Percentiles rank a stretch among this genome's conserved stretches.
phyloP scores from a whole-genome alignment of 2,113 vertebrate genomes.

The Callaeas wilsoni region DNA sequence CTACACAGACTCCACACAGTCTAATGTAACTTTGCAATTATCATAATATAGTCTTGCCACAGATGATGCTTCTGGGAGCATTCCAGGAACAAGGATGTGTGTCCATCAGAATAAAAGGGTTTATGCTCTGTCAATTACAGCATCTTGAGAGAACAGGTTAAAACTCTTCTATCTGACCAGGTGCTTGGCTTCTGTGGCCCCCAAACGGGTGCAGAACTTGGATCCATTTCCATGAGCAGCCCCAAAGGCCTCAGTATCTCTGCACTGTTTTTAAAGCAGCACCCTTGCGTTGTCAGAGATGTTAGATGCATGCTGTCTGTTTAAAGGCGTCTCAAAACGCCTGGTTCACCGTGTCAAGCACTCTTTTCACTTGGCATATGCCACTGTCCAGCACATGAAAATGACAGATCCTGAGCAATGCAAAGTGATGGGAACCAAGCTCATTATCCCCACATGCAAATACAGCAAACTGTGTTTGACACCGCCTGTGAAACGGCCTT shows the following conservation, averaged over 20 bases:
- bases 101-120: neutral
- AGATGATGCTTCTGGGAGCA: constrained; percentile 3
- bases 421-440: neutral
- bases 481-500: neutral
- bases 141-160: neutral
- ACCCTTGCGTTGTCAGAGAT: neutral
- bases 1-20: constrained; percentile 35
- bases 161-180: neutral
- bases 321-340: neutral
- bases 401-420: neutral
- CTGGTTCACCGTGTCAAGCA: neutral
- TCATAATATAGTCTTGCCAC: constrained; percentile 38
- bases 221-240: neutral
- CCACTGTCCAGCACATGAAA: neutral
- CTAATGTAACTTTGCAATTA: constrained; percentile 55
- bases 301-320: neutral
- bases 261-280: neutral
- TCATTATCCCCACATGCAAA: neutral
- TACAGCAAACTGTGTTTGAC: neutral
- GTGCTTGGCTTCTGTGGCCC: neutral
- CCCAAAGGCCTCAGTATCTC: neutral
- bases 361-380: neutral
- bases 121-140: neutral
- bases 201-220: neutral
- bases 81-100: constrained; percentile 2